Evolutionary conservation across 2,888 invertebrate species (phyloP), one percentile per base, ranked within the genome.

Genomic region (Griposia aprilina): DNA sequence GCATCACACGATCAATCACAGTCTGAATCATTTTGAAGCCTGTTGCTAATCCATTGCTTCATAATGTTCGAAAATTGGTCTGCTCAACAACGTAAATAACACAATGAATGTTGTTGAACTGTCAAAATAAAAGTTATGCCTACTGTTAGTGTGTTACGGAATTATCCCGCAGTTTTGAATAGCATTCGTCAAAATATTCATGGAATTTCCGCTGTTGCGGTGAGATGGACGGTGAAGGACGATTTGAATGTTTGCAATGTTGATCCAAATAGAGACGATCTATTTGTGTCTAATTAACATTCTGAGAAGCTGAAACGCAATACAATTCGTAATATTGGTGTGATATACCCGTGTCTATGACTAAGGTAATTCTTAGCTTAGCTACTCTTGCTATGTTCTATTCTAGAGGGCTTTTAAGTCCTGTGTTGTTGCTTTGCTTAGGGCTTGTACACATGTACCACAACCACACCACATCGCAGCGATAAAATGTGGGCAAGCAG

Each of bases 231-330:
- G 36, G 1, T 74, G 55, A 81, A 80, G 67, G 76, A 59, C 57
- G 57, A 62, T 67, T 50, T 70, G n/a, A 13, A 59, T 66, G 17
- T 78, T 76, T 66, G 30, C 62, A 41, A 83, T 77, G 66, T 55
- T 69, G 60, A 48, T 30, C 63, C 68, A 45, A 80, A 80, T 80
- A 41, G 11, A 67, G 60, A 67, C 41, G 30, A 57, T 50, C 23
- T 41, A 63, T 82, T 76, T 57, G 67, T 68, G 63, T 75, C 55
- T 67, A 59, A 83, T 77, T 80, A 77, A 50, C 48, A 83, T 69
- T 69, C 65, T 41, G 50, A 82, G 52, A 76, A 45, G 7, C 57
- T 50, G 50, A 82, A 59, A 69, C 36, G 52, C 62, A 74, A 63
- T 81, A 57, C 0, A 30, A n/a, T 63, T 30, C 4, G n/a, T n/a